Percentiles rank a stretch among this genome's conserved stretches.
Evolutionary conservation across 2,113 vertebrate species (phyloP).

Genomic region (Atherinomorus stipes): DNA sequence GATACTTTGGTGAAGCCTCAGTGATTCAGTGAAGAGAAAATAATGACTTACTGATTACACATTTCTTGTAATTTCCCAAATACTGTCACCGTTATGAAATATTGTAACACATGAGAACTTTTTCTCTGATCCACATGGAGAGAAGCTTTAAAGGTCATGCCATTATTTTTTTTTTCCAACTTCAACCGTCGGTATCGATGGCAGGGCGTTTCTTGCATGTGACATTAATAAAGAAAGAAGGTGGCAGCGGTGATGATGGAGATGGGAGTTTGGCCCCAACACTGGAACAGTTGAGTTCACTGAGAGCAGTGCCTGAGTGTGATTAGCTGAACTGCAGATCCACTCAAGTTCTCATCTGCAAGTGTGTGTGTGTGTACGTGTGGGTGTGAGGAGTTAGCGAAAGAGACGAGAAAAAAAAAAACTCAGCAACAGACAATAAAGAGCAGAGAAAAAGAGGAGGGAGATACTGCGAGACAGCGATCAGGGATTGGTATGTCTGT

Average conservation of each 20-base stretch:
- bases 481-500: conserved; percentile 55
- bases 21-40: not conserved
- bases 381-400: conserved; percentile 36
- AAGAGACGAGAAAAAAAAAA: conserved; percentile 3
- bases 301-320: conserved; percentile 58
- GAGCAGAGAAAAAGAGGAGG: conserved; percentile 18
- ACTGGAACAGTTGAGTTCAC: conserved; percentile 81
- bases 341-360: conserved; percentile 59
- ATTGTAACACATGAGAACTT: not conserved
- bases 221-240: conserved; percentile 42
- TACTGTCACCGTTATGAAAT: not conserved
- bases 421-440: conserved; percentile 9
- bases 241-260: conserved; percentile 58
- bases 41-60: conserved; percentile 17
- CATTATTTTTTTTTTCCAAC: not conserved
- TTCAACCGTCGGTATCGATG: conserved; percentile 29
- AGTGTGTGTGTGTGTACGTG: conserved; percentile 36
- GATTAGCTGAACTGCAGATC: conserved; percentile 69
- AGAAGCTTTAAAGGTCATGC: not conserved
- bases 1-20: not conserved
- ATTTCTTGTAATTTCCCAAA: not conserved
- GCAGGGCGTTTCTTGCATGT: conserved; percentile 25
- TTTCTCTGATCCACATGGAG: conserved; percentile 18
- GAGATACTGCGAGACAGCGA: conserved; percentile 33
- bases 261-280: conserved; percentile 71